Base-by-base conservation (phyloP, 1,140 invertebrate species). In the Heliconius congener region DNA sequence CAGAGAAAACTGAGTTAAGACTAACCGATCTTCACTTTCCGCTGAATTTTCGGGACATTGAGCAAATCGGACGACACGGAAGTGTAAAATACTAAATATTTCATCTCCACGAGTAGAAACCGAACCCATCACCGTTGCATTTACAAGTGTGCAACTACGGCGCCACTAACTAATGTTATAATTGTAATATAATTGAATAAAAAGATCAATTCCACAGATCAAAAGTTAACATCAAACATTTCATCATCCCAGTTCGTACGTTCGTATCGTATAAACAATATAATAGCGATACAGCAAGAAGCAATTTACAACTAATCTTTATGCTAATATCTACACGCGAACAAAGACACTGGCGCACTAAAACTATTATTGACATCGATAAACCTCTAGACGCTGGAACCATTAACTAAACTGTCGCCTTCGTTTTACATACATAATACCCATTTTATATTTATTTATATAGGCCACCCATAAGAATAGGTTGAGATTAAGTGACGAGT, bases 271-370 rank as follows among this genome's bases (percentile, higher is more conserved):
- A 66, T 30, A 76, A 46, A 77, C 77, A 80, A 84, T 78, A 82
- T 79, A 82, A 85, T 78, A 83, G 71, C 77, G 73, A 74, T 72
- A 82, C 83, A 83, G 60, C 50, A 87, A 82, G 86, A 88, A 88
- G 86, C 84, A 89, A 90, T 91, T 86, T 87, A 82, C 77, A 92
- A 86, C 82, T 88, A 90, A 92, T 91, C 84, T 88, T 81, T 86
- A 90, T 90, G 89, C 85, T 90, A 91, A 92, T 90, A 85, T 8
- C 34, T 37, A 37, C 77, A 75, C 73, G 82, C 76, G 81, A 86
- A 87, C 83, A 86, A 88, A 86, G 85, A 85, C 85, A 84, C 77
- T 71, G 84, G 80, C 86, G 82, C 84, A 86, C 87, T 86, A 85
- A 87, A 84, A 83, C 76, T 81, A 82, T 80, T 77, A 80, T 86